Evolutionary conservation across 1,140 invertebrate species (phyloP), one percentile per base, ranked within the genome.

Genomic region (Pantala flavescens): DNA sequence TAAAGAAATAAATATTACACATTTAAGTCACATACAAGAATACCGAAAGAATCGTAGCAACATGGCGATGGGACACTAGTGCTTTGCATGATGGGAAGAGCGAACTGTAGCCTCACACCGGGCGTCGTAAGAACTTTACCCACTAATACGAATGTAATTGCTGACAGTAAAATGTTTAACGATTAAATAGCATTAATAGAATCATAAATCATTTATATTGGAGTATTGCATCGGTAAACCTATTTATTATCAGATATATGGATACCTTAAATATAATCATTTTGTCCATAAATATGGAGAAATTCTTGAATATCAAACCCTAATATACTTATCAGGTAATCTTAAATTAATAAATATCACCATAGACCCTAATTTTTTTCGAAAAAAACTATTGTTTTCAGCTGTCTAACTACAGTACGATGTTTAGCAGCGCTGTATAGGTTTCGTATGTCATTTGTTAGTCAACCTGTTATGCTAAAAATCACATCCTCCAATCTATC

Each of bases 81-180:
- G 49, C 49, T 63, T 63, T 63, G 49, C 49, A 63, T 63, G 3
- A 63, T 63, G 49, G 49, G 49, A 36, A 63, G 49, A 19, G 49
- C 49, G 49, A 63, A 63, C 49, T 21, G 49, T 63, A 63, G 49
- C 49, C 49, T 63, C 49, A 63, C 49, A 63, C 49, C 49, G 49
- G 49, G 49, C 49, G 49, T 63, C 49, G 49, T 63, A 63, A 63
- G 49, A 63, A 63, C 49, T 63, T 63, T 1, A 21, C 12, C 49
- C 2, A 63, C 49, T 19, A 63, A 21, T 5, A 63, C 5, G 12
- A 1, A 63, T 63, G 49, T 63, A 63, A 19, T 14, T 19, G 3
- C 12, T 63, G 49, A 63, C 49, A 63, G 12, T 63, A 63, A 19
- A 3, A 19, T 63, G 12, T 5, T 3, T 19, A 63, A 16, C 49